Evolutionary conservation across 2,113 vertebrate genomes (phyloP).

Genomic region (Lasiurus cinereus): DNA sequence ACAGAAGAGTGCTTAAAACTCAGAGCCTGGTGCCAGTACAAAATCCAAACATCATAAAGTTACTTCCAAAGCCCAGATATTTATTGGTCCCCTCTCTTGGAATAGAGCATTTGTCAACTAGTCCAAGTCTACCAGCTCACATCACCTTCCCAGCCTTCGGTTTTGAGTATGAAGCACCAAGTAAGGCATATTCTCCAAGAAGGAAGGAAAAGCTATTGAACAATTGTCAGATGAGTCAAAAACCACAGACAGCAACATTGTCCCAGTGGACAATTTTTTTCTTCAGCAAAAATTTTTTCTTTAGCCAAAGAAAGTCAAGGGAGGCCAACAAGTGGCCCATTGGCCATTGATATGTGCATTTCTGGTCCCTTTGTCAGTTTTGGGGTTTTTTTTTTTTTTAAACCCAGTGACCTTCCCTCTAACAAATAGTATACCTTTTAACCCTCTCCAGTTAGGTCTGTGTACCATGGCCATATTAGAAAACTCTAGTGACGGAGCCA

Average conservation of each 20-base stretch:
- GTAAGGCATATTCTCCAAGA: background rate
- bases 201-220: slow-evolving; percentile 15
- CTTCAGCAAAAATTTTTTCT: background rate
- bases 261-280: background rate
- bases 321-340: background rate
- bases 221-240: background rate
- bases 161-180: fast-evolving
- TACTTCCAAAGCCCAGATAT: slow-evolving; percentile 79
- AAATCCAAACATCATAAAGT: slow-evolving; percentile 77
- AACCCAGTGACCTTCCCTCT: background rate
- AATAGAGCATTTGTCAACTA: slow-evolving; percentile 47
- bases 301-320: background rate
- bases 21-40: slow-evolving; percentile 71
- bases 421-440: background rate
- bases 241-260: background rate
- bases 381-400: background rate
- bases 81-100: slow-evolving; percentile 60
- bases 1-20: slow-evolving; percentile 67
- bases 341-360: background rate
- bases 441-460: background rate
- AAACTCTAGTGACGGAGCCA: background rate
- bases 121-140: background rate
- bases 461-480: background rate
- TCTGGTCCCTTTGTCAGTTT: background rate
- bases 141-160: background rate